Evolutionary conservation across 92 coral and sea anemone species (phyloP), one percentile per base, ranked within the genome.

Genomic region (Blastomussa wellsi): DNA sequence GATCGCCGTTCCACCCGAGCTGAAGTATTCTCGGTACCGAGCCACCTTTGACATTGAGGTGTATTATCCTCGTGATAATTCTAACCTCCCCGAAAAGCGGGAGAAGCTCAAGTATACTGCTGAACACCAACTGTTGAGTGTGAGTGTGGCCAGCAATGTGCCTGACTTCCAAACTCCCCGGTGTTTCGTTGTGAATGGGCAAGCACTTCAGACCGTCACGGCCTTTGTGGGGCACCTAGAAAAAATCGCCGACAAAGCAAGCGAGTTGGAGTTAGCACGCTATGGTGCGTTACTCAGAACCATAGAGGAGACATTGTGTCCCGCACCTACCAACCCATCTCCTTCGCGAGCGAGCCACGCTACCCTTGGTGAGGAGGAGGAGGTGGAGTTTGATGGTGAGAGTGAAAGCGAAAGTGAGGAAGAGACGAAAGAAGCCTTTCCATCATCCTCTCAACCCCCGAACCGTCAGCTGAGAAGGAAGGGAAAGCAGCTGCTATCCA

Each of bases 361-460:
- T n/a, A 15, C 24, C 0, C 17, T 2, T 0, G 20, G 17, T 14
- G 24, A 48, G 52, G 52, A 48, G 52, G 52, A 48, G 52, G 7
- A 48, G 52, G 10, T 11, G 0, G 59, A 14, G 59, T 4, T 4
- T 52, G 67, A 77, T 31, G 78, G 37, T 44, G 77, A 77, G 9
- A 82, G 79, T 31, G 88, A 76, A n/a, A 83, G 77, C 19, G n/a
- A n/a, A n/a, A n/a, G n/a, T n/a, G 65, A 76, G n/a, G 48, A 35
- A 7, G 88, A 84, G 31, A n/a, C 47, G 10, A 83, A 84, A 44
- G 78, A 76, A 1, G 82, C 14, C 4, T 12, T 16, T 48, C 14
- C 14, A 16, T 16, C 53, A 6, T 1, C 53, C 1, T 12, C 53
- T 48, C 13, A 48, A 29, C 16, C 71, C 26, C 7, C 16, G 16